Conservation (phyloP, 2,888 invertebrate genomes). For the Mactromeris polynyma region DNA sequence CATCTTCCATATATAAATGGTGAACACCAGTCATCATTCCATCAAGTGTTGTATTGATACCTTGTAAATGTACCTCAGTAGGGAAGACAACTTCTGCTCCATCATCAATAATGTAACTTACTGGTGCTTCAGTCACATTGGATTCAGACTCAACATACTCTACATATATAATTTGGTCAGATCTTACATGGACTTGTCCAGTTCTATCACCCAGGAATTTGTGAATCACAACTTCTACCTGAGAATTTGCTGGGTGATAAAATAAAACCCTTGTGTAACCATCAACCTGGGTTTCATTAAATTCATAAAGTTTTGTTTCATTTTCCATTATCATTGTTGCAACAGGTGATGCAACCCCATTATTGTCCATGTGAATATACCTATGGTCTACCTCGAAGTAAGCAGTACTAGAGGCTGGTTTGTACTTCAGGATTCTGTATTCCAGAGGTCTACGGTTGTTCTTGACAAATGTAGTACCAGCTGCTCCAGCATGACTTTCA, state of each 20-base stretch:
- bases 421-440: slow-evolving; percentile 80
- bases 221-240: slow-evolving; percentile 74
- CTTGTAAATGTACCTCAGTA: slow-evolving; percentile 80
- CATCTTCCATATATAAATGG: slow-evolving; percentile 80
- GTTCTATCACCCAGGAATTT: slow-evolving; percentile 78
- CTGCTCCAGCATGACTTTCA: slow-evolving; percentile 75
- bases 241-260: slow-evolving; percentile 69
- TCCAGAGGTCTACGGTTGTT: slow-evolving; percentile 79
- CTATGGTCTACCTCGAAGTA: slow-evolving; percentile 78
- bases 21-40: slow-evolving; percentile 79
- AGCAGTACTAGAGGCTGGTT: slow-evolving; percentile 68
- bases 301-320: slow-evolving; percentile 72
- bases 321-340: slow-evolving; percentile 79
- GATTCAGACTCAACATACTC: slow-evolving; percentile 78
- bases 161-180: slow-evolving; percentile 71
- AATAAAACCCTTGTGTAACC: slow-evolving; percentile 75
- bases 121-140: slow-evolving; percentile 81
- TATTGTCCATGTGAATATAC: slow-evolving; percentile 79
- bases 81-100: slow-evolving; percentile 78
- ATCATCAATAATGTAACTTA: slow-evolving; percentile 79
- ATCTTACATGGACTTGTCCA: slow-evolving; percentile 78
- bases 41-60: slow-evolving; percentile 75
- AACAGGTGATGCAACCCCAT: slow-evolving; percentile 72
- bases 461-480: slow-evolving; percentile 80
- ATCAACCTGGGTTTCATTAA: slow-evolving; percentile 80